Conservation (phyloP, 2,797 vertebrate species). For the Muscicapa comitata region DNA sequence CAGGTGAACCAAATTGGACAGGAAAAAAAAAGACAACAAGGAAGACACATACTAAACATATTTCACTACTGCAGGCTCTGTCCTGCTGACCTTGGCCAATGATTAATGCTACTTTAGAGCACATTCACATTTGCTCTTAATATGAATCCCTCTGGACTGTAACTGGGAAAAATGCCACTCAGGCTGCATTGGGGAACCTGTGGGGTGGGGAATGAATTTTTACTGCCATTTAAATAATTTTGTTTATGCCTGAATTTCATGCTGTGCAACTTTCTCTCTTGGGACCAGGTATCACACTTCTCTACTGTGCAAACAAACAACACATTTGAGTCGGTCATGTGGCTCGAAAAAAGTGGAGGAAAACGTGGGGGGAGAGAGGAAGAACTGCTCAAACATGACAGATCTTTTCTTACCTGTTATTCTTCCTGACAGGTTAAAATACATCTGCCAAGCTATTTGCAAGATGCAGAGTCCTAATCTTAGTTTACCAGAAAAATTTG, state of each 20-base stretch:
- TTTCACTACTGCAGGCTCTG: neutral
- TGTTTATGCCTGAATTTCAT: neutral
- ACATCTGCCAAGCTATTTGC: neutral
- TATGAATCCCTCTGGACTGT: neutral
- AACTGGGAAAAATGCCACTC: neutral
- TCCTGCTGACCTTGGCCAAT: constrained; percentile 47
- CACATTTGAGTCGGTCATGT: rapidly evolving
- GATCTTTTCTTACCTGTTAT: neutral
- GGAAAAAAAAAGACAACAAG: neutral
- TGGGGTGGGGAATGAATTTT: neutral
- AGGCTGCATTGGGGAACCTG: neutral
- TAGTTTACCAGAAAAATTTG: neutral
- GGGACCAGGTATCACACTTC: neutral
- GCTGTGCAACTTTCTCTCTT: neutral
- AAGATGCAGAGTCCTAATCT: neutral
- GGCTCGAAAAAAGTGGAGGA: neutral
- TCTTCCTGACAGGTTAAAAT: neutral
- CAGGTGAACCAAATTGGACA: neutral
- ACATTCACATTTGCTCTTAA: neutral
- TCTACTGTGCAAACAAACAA: neutral
- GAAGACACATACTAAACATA: neutral
- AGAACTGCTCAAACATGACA: neutral
- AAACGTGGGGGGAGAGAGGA: neutral
- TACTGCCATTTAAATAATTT: neutral
- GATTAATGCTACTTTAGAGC: constrained; percentile 17